phyloP scores from a whole-genome alignment of 2,113 vertebrate genomes.

The Callorhinus ursinus region DNA sequence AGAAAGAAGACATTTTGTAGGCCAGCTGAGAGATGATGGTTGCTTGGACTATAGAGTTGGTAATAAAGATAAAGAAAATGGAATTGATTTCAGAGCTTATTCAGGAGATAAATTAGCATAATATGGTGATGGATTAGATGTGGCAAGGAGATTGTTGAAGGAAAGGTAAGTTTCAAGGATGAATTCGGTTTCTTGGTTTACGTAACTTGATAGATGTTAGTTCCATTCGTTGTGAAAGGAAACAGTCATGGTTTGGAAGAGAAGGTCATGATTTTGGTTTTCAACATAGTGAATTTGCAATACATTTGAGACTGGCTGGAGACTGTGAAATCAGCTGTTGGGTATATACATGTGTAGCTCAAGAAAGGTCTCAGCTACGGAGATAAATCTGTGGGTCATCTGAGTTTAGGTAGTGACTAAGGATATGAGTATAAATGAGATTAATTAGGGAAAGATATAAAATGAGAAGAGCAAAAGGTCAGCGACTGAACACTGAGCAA shows the following conservation, averaged over 20 bases:
- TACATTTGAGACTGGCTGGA: neutral
- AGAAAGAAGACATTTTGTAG: neutral
- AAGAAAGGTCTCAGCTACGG: neutral
- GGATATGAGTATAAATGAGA: neutral
- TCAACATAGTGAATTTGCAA: neutral
- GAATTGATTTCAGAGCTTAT: neutral
- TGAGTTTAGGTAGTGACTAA: neutral
- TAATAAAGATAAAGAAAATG: neutral
- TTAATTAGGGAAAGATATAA: neutral
- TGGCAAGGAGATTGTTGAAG: neutral
- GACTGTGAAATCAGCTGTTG: neutral
- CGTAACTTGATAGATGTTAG: neutral
- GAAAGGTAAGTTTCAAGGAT: neutral
- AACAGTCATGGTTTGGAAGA: neutral
- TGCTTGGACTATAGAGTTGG: neutral
- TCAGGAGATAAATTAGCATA: neutral
- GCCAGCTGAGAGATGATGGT: neutral
- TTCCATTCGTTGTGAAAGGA: neutral
- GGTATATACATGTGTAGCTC: neutral
- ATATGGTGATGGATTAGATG: neutral
- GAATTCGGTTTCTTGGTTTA: neutral
- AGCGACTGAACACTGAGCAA: neutral
- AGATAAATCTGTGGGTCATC: neutral
- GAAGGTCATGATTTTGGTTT: neutral
- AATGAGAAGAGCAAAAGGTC: neutral